These are phyloP conservation scores for Halichoerus grypus DNA, from an alignment of 2,113 vertebrate species.

Conservation along the genomic window DNA sequence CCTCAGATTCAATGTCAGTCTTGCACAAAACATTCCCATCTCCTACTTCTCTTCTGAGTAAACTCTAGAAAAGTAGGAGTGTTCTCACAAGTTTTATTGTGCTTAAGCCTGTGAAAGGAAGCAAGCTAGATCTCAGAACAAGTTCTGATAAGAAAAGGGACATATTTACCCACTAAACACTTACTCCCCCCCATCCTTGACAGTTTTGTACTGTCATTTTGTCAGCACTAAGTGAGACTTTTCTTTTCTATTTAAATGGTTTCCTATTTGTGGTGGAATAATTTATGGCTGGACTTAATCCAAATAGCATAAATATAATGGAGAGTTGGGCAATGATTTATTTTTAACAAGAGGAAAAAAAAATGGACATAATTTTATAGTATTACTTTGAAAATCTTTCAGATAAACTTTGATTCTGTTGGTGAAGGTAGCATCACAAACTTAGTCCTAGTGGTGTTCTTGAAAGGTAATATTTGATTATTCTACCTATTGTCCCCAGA, in stretches of 20 bases:
- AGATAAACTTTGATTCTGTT: neutral
- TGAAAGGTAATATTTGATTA: neutral
- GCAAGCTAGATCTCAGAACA: neutral
- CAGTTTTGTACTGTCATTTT: neutral
- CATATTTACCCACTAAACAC: neutral
- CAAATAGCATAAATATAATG: constrained; percentile 14
- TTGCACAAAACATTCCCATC: neutral
- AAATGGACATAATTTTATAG: neutral
- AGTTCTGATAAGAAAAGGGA: neutral
- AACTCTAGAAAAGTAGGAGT: neutral
- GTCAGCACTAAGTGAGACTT: neutral
- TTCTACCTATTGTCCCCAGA: neutral
- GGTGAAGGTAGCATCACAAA: neutral
- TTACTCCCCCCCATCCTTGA: fast-evolving
- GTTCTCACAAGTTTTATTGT: neutral
- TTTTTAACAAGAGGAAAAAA: constrained; percentile 25
- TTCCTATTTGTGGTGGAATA: constrained; percentile 28
- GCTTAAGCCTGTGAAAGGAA: neutral
- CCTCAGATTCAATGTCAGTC: neutral
- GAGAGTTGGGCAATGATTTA: neutral
- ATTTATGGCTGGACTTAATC: neutral
- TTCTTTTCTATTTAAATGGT: neutral
- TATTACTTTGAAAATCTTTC: constrained; percentile 7
- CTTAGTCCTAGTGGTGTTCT: neutral
- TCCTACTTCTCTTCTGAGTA: neutral